Conservation (phyloP, 2,888 invertebrate genomes). For the Myopa testacea region DNA sequence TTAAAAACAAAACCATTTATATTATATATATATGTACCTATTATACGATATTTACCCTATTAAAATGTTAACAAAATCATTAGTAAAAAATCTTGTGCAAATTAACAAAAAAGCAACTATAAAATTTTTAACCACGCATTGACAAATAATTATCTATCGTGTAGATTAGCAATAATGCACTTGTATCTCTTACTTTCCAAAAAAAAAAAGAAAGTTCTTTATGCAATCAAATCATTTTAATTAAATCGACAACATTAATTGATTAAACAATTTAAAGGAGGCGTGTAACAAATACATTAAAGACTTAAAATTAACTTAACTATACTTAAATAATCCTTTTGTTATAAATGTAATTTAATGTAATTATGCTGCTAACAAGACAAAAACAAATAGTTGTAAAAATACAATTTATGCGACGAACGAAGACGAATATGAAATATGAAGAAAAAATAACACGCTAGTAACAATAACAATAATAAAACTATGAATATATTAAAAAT, state of each 20-base stretch:
- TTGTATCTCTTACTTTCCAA: too few relatives aligned
- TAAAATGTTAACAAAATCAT: too few relatives aligned
- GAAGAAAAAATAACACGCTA: slow-evolving; percentile 12
- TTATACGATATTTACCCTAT: too few relatives aligned
- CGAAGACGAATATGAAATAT: neutral
- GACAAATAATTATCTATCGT: too few relatives aligned
- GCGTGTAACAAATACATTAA: slow-evolving; percentile 7
- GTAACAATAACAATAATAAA: slow-evolving; percentile 18
- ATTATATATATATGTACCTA: too few relatives aligned
- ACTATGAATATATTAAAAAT: slow-evolving; percentile 7
- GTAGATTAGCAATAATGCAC: too few relatives aligned
- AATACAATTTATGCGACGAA: slow-evolving; percentile 15
- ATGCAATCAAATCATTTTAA: too few relatives aligned
- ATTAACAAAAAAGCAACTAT: too few relatives aligned
- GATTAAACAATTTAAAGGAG: neutral
- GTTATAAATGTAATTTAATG: slow-evolving; percentile 26
- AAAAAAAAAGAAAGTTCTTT: too few relatives aligned
- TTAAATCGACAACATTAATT: neutral
- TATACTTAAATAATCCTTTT: slow-evolving; percentile 1
- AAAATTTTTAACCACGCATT: too few relatives aligned
- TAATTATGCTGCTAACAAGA: slow-evolving; percentile 12
- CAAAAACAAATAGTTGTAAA: slow-evolving; percentile 1
- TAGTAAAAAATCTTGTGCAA: too few relatives aligned
- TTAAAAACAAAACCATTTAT: too few relatives aligned
- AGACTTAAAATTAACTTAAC: slow-evolving; percentile 9